phyloP scores from a whole-genome alignment of 2,888 invertebrate species.

The Pyrrhia umbra region DNA sequence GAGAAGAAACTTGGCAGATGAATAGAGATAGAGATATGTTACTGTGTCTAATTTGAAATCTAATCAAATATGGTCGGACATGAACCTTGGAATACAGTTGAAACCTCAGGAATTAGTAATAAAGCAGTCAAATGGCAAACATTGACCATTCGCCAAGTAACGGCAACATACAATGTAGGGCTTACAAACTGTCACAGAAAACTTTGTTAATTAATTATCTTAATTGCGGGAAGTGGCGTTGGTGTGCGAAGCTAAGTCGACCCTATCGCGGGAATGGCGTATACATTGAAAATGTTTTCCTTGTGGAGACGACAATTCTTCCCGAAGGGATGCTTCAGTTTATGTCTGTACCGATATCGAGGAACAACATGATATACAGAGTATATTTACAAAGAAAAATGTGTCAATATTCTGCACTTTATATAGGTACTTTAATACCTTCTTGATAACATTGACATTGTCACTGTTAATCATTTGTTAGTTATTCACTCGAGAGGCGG shows the following conservation, averaged over 20 bases:
- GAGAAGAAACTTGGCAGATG: too few species aligned
- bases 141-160: constrained; percentile 43
- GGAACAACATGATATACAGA: neutral
- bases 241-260: constrained; percentile 48
- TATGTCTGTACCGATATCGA: constrained; percentile 12
- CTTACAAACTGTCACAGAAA: constrained; percentile 50
- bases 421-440: neutral
- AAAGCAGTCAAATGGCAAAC: constrained; percentile 42
- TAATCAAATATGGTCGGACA: neutral
- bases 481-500: neutral
- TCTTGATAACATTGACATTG: neutral
- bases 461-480: too few species aligned
- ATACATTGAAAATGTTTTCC: constrained; percentile 59
- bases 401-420: neutral
- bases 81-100: constrained; percentile 1
- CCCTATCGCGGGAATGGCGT: constrained; percentile 37
- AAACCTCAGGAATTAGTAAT: constrained; percentile 11
- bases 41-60: neutral
- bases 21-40: neutral
- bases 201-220: constrained; percentile 61
- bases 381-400: neutral
- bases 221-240: constrained; percentile 58
- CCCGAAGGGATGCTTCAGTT: constrained; percentile 7
- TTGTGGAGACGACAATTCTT: constrained; percentile 42
- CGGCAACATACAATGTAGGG: constrained; percentile 33